phyloP scores from a whole-genome alignment of 2,113 vertebrate species.

The Mesoclemmys tuberculata region DNA sequence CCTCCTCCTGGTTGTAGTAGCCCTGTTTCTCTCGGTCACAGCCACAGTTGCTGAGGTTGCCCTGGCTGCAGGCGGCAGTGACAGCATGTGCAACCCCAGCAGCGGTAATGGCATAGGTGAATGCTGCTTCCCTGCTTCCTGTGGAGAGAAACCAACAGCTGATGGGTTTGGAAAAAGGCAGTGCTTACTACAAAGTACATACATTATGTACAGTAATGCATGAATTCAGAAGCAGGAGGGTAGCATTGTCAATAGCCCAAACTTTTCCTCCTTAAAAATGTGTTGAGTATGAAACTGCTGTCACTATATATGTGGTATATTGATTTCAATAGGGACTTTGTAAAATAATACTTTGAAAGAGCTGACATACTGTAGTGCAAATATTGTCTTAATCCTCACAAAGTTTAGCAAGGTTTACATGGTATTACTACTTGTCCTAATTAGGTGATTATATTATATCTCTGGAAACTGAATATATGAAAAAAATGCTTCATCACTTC shows the following conservation, averaged over 20 bases:
- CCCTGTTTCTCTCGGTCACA: conserved; percentile 98
- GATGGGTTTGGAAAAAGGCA: conserved; percentile 62
- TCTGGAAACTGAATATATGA: background rate
- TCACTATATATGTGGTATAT: background rate
- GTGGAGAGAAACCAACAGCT: conserved; percentile 64
- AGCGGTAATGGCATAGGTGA: conserved; percentile 97
- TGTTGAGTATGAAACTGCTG: background rate
- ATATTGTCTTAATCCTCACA: background rate
- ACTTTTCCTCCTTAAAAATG: background rate
- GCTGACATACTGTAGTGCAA: background rate
- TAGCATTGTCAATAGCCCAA: accelerated
- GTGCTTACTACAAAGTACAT: conserved; percentile 18
- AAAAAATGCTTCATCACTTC: background rate
- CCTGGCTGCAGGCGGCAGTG: conserved; percentile 96
- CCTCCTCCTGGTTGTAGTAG: conserved; percentile 95
- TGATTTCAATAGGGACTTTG: background rate
- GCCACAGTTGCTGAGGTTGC: conserved; percentile 97
- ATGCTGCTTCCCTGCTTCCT: conserved; percentile 98
- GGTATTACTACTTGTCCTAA: accelerated
- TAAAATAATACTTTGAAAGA: background rate
- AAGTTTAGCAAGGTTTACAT: background rate
- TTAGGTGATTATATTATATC: background rate
- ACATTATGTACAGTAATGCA: background rate
- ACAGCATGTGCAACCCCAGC: conserved; percentile 96
- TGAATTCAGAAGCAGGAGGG: background rate